These are phyloP conservation scores for Microplitis mediator DNA, from an alignment of 1,140 invertebrate species.

Conservation along the genomic window DNA sequence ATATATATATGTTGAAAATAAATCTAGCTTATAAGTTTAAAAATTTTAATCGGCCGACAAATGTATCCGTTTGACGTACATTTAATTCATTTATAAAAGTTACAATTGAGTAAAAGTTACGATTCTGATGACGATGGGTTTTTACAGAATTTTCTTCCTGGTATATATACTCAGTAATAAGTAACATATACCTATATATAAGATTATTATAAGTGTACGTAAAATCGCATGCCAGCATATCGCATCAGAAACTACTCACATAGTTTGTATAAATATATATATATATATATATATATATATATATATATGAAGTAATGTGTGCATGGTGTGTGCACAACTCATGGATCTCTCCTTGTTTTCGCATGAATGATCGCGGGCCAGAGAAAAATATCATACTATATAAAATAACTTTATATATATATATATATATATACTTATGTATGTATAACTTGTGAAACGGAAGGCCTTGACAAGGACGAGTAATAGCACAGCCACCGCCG, in stretches of 20 bases:
- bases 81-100: too few species aligned
- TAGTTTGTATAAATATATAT: background rate
- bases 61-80: too few species aligned
- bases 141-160: too few species aligned
- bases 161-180: too few species aligned
- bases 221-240: too few species aligned
- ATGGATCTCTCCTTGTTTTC: constrained; percentile 2
- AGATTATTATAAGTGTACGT: too few species aligned
- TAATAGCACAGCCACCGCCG: background rate
- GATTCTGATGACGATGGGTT: too few species aligned
- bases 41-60: too few species aligned
- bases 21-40: too few species aligned
- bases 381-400: background rate
- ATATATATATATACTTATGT: background rate
- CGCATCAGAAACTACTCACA: background rate
- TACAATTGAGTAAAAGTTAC: too few species aligned
- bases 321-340: background rate
- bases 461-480: constrained; percentile 35
- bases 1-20: too few species aligned
- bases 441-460: background rate
- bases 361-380: background rate
- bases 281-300: background rate
- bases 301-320: background rate
- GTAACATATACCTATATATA: too few species aligned
- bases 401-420: background rate